Percentiles rank a stretch among this genome's conserved stretches.
These are phyloP conservation scores for Drosophila quadrilineata DNA, from an alignment of 1,140 invertebrate species.

Conservation along the genomic window DNA sequence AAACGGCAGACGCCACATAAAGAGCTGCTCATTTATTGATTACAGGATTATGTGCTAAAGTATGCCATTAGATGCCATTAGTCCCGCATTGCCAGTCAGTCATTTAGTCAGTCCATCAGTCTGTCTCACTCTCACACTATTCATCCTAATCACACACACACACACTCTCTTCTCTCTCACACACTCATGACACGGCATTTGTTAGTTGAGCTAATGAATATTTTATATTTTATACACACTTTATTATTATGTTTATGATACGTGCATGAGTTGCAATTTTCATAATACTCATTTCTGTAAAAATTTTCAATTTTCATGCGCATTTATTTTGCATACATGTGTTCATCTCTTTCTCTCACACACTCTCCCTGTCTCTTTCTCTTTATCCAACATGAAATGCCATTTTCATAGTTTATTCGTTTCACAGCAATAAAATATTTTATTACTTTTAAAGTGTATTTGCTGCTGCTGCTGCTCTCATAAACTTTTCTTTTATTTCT, in stretches of 20 bases:
- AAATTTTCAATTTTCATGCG: conserved; percentile 14
- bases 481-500: conserved; percentile 59
- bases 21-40: conserved; percentile 62
- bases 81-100: too few relatives aligned
- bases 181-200: conserved; percentile 38
- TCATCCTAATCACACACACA: conserved; percentile 44
- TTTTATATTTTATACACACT: too few relatives aligned
- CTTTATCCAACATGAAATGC: too few relatives aligned
- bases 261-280: conserved; percentile 9
- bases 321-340: conserved; percentile 48
- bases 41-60: conserved; percentile 47
- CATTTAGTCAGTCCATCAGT: conserved; percentile 35
- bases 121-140: conserved; percentile 36
- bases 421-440: conserved; percentile 65
- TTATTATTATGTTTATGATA: too few relatives aligned
- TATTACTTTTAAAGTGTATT: conserved; percentile 77
- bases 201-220: conserved; percentile 42
- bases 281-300: too few relatives aligned
- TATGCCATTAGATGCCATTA: conserved; percentile 33
- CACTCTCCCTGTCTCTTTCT: too few relatives aligned
- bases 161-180: conserved; percentile 51
- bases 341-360: too few relatives aligned
- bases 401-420: conserved; percentile 25
- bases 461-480: conserved; percentile 66
- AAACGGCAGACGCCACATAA: conserved; percentile 13